Percentiles rank a stretch among this genome's conserved stretches.
phyloP scores from a whole-genome alignment of 1,140 invertebrate genomes.

The Cotesia vestalis region DNA sequence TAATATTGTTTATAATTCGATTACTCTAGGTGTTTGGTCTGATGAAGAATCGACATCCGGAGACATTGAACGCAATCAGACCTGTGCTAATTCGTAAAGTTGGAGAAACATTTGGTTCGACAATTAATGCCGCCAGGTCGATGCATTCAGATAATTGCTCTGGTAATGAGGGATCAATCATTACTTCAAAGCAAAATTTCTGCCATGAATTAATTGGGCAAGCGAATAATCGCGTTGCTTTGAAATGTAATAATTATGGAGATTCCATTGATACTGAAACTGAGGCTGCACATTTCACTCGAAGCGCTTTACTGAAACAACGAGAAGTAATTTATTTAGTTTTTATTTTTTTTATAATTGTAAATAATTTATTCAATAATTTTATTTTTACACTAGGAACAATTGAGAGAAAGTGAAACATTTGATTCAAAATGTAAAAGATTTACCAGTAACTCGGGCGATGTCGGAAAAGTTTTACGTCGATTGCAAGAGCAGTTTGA shows the following conservation, averaged over 20 bases:
- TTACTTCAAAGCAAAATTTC: background rate
- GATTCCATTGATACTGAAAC: background rate
- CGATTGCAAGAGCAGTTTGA: slow-evolving; percentile 21
- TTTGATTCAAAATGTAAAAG: background rate
- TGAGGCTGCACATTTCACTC: background rate
- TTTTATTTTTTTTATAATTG: background rate
- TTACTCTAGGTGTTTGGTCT: slow-evolving; percentile 10
- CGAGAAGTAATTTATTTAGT: background rate
- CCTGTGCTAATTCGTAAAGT: slow-evolving; percentile 28
- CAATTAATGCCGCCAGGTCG: too few species aligned
- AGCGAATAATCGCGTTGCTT: background rate
- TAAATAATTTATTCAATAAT: background rate
- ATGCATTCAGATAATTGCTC: background rate
- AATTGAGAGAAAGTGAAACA: background rate
- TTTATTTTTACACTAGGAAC: background rate
- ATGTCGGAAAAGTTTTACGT: slow-evolving; percentile 18
- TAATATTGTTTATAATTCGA: background rate
- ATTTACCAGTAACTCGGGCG: slow-evolving; percentile 1
- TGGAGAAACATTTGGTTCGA: background rate
- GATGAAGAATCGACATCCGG: slow-evolving; percentile 17
- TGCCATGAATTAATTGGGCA: background rate
- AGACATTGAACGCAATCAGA: background rate
- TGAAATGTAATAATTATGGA: background rate
- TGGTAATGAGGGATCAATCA: background rate
- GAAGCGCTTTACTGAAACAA: slow-evolving; percentile 5